Base-by-base conservation (phyloP, 2,113 vertebrate species). In the Hiodon alosoides region DNA sequence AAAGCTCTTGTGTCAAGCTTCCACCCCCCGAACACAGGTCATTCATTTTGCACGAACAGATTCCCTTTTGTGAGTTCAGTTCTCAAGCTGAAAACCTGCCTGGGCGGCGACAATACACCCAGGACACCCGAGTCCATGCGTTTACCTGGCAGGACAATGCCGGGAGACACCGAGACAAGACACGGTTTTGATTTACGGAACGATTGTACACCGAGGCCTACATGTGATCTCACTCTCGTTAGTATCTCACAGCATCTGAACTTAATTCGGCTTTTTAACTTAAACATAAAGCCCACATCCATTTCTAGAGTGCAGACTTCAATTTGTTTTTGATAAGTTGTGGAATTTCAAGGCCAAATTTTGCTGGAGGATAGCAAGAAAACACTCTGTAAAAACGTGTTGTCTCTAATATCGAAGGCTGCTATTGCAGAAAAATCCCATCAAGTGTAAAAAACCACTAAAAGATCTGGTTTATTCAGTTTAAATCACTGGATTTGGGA, bases 31-130 rank as follows among this genome's bases (percentile, higher is more conserved):
- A 75, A 77, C 69, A 67, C 74, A 74, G 75, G 77, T 80, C 65
- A 83, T 84, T 87, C 83, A 87, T 80, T 81, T 82, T 86, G 84
- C 7, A 78, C 79, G 81, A 62, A 62, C 77, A 73, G 85, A 85
- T 83, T 80, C 79, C 50, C 79, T 69, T 85, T 86, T 89, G 82
- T 88, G 75, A 67, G 69, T 7, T 78, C 17, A 73, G 48, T 67
- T 78, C 80, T 76, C 83, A 79, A 89, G 80, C 76, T 84, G 84
- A 87, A 31, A 91, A 87, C 83, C 81, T 84, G 76, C 75, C 81
- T 77, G 57, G 54, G 72, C 79, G 46, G 69, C 61, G n/a, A 89
- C 87, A 90, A 87, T 88, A 77, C 77, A 46, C 54, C 64, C 77
- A 75, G 81, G 87, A 85, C 79, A 89, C 80, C 78, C 17, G 84